Evolutionary conservation across 2,113 vertebrate genomes (phyloP).

Genomic region (Sceloporus undulatus): DNA sequence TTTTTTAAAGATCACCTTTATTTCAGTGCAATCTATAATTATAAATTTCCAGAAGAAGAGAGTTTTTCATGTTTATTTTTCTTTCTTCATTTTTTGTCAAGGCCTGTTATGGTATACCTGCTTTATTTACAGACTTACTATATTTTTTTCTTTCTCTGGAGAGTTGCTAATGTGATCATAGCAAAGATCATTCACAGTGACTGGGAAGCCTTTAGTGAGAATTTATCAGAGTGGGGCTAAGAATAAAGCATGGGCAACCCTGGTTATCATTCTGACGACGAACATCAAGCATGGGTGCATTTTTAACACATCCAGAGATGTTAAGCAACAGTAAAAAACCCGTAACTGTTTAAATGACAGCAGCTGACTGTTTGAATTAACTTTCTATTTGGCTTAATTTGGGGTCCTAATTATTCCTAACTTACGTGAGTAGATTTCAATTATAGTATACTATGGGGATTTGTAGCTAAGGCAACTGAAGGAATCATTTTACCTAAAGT

Average conservation of each 20-base stretch:
- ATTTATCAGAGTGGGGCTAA: slow-evolving; percentile 75
- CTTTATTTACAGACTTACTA: slow-evolving; percentile 76
- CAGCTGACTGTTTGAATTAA: slow-evolving; percentile 83
- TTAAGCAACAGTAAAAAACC: slow-evolving; percentile 78
- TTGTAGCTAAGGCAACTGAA: slow-evolving; percentile 86
- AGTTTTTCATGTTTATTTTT: neutral
- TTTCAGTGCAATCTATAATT: slow-evolving; percentile 67
- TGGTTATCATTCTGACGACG: slow-evolving; percentile 50
- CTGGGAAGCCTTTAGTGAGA: slow-evolving; percentile 74
- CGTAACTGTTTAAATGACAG: slow-evolving; percentile 79
- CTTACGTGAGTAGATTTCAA: slow-evolving; percentile 85
- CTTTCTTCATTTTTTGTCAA: slow-evolving; percentile 63
- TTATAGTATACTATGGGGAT: slow-evolving; percentile 83
- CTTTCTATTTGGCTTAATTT: slow-evolving; percentile 85
- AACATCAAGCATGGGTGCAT: slow-evolving; percentile 73
- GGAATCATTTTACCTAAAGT: slow-evolving; percentile 83
- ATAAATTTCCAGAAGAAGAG: slow-evolving; percentile 62
- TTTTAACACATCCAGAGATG: slow-evolving; percentile 82
- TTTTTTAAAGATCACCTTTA: slow-evolving; percentile 64
- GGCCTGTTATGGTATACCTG: slow-evolving; percentile 70
- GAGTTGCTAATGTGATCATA: slow-evolving; percentile 76
- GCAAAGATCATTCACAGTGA: slow-evolving; percentile 78
- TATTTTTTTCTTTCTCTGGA: slow-evolving; percentile 77
- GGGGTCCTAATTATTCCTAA: slow-evolving; percentile 85
- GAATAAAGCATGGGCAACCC: slow-evolving; percentile 67